Conservation (phyloP, 2,113 vertebrate species). For the Prinia subflava region DNA sequence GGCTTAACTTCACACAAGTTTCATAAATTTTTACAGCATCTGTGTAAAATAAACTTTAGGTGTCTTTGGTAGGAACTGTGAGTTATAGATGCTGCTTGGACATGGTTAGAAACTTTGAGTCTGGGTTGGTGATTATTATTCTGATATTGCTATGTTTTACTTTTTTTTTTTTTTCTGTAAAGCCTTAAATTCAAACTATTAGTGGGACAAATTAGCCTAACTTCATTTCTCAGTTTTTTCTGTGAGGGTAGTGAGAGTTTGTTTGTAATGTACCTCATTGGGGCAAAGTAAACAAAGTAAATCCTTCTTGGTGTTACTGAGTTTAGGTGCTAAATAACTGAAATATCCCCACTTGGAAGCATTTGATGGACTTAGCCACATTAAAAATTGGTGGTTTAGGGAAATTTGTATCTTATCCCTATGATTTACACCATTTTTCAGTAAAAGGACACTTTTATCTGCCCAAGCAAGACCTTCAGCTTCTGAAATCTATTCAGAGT, state of each 20-base stretch:
- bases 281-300: background rate
- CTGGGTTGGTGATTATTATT: background rate
- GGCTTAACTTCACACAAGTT: background rate
- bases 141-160: background rate
- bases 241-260: background rate
- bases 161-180: background rate
- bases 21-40: background rate
- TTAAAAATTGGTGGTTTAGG: background rate
- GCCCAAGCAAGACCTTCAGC: background rate
- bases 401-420: background rate
- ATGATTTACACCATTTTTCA: background rate
- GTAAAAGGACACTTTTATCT: background rate
- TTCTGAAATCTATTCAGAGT: background rate
- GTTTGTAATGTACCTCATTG: background rate
- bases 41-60: background rate
- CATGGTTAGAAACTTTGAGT: background rate
- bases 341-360: background rate
- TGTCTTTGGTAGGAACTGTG: background rate
- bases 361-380: background rate
- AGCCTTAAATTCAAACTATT: background rate
- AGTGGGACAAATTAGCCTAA: background rate
- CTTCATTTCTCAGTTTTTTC: background rate
- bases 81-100: background rate
- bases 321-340: background rate
- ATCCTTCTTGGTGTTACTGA: background rate